phyloP scores from a whole-genome alignment of 2,113 vertebrate species.

The Lontra canadensis region DNA sequence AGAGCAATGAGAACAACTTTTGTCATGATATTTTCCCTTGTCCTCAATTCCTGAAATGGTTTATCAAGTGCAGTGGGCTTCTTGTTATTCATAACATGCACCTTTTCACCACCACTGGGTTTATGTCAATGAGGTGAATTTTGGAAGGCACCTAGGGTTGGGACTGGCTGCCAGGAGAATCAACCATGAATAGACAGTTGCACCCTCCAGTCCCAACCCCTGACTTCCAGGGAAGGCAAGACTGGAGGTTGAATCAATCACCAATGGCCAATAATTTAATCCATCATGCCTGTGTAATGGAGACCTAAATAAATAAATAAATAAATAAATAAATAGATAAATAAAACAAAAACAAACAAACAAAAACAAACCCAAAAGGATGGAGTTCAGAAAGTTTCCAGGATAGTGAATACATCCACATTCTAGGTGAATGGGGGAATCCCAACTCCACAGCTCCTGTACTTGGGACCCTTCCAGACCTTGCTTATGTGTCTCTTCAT shows the following conservation, averaged over 20 bases:
- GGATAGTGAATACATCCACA: background rate
- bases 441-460: background rate
- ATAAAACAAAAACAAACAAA: background rate
- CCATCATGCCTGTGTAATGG: background rate
- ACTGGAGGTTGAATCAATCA: background rate
- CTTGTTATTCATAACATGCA: background rate
- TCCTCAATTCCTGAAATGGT: background rate
- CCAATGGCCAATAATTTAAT: background rate
- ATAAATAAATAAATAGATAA: no score
- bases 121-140: background rate
- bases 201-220: no score
- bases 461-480: background rate
- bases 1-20: background rate
- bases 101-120: background rate
- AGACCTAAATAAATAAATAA: background rate
- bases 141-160: background rate
- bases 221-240: background rate
- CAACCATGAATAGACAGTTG: background rate
- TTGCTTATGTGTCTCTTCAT: background rate
- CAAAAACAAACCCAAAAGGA: background rate
- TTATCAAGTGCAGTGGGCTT: background rate
- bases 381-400: background rate
- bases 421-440: no score
- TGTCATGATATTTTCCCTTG: background rate
- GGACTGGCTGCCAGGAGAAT: background rate